Evolutionary conservation across 2,113 vertebrate genomes (phyloP).

Genomic region (Mormyrus iriodes): DNA sequence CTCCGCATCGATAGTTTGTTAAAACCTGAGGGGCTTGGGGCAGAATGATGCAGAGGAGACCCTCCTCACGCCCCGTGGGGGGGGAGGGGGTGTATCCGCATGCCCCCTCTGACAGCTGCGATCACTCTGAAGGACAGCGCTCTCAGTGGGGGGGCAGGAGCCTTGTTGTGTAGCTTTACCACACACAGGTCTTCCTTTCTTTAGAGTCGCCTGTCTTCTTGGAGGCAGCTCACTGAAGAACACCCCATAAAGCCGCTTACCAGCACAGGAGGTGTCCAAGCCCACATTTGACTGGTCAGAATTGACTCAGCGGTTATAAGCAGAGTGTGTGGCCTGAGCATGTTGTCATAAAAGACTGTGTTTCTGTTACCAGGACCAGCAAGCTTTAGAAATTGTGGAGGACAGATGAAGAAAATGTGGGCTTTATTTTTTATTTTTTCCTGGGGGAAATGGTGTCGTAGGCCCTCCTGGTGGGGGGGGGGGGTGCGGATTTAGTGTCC

Average conservation of each 20-base stretch:
- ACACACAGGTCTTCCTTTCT: not conserved
- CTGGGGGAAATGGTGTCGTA: not conserved
- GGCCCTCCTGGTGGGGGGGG: not conserved
- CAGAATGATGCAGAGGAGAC: conserved; percentile 49
- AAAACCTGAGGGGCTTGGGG: conserved; percentile 53
- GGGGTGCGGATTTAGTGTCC: not conserved
- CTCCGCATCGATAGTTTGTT: conserved; percentile 67
- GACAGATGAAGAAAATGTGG: not conserved
- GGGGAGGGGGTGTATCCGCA: conserved; percentile 45
- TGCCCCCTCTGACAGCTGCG: conserved; percentile 49
- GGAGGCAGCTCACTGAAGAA: not conserved
- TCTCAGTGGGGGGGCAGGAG: conserved; percentile 45
- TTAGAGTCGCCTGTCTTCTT: not conserved
- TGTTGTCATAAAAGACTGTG: not conserved
- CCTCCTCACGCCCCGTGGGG: conserved; percentile 36
- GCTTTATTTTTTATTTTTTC: not conserved
- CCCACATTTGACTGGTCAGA: not conserved
- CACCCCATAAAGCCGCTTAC: not conserved
- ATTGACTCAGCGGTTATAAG: not conserved
- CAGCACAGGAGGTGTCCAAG: not conserved
- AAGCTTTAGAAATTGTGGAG: not conserved
- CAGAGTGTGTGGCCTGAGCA: not conserved
- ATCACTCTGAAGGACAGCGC: conserved; percentile 46
- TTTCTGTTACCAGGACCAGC: not conserved
- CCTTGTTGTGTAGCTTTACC: conserved; percentile 35